phyloP scores from a whole-genome alignment of 2,113 vertebrate species.

The Sylvilagus bachmani region DNA sequence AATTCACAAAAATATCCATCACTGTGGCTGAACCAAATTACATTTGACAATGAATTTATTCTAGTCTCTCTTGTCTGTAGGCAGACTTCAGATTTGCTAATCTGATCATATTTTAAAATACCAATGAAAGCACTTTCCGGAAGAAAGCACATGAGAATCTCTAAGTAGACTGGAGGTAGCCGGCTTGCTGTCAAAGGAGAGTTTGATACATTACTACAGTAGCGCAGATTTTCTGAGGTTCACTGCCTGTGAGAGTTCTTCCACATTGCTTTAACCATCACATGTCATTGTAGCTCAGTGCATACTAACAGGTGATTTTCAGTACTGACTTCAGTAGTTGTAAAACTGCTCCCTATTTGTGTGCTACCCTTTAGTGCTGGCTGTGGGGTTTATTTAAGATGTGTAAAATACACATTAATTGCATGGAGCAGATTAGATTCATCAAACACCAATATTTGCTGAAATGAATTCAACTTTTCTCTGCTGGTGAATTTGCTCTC shows the following conservation, averaged over 20 bases:
- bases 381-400: conserved; percentile 4
- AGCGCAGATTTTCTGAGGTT: conserved; percentile 49
- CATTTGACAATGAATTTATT: conserved; percentile 30
- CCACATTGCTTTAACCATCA: not conserved
- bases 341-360: not conserved
- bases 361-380: not conserved
- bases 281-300: not conserved
- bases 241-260: conserved; percentile 10
- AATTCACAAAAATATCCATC: conserved; percentile 45
- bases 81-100: not conserved
- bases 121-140: not conserved
- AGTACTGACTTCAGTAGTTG: not conserved
- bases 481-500: not conserved
- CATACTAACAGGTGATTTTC: not conserved
- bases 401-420: not conserved
- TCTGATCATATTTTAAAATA: not conserved
- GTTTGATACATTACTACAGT: not conserved
- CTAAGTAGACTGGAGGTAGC: not conserved
- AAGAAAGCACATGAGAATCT: conserved; percentile 20
- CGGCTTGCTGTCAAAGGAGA: conserved; percentile 32
- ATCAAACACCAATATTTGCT: not conserved
- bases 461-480: not conserved
- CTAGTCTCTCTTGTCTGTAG: not conserved
- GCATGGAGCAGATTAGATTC: not conserved
- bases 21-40: conserved; percentile 19